Evolutionary conservation across 2,797 vertebrate species (phyloP).

Genomic region (Pempheris klunzingeri): DNA sequence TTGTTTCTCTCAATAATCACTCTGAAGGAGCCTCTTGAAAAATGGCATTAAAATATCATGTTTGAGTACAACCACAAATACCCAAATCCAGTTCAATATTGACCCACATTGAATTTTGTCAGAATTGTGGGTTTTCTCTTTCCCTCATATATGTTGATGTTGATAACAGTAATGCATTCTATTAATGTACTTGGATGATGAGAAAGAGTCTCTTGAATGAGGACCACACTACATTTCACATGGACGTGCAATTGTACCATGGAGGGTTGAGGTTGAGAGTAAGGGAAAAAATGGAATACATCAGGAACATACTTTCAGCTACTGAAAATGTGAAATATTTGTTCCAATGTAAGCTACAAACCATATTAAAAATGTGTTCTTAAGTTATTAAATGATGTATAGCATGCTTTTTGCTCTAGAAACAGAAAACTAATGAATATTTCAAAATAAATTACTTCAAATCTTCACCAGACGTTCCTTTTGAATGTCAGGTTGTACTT

Average conservation of each 20-base stretch:
- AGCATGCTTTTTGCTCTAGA: not conserved
- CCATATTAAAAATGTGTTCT: not conserved
- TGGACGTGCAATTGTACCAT: not conserved
- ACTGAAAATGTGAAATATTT: not conserved
- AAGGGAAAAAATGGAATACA: not conserved
- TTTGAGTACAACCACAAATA: slow-evolving; percentile 33
- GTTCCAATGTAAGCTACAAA: not conserved
- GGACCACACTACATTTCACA: slow-evolving; percentile 3
- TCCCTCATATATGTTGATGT: slow-evolving; percentile 16
- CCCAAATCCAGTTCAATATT: slow-evolving; percentile 10
- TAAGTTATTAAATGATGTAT: not conserved
- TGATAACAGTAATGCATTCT: slow-evolving; percentile 11
- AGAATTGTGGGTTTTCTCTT: not conserved
- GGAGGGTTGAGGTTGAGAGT: not conserved
- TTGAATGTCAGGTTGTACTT: slow-evolving; percentile 39
- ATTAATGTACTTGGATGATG: not conserved
- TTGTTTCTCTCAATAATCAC: slow-evolving; percentile 13
- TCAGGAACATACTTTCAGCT: not conserved
- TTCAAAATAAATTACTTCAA: not conserved
- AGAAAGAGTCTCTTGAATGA: slow-evolving; percentile 6
- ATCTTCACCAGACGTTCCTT: not conserved
- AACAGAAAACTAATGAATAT: not conserved
- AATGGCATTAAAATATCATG: slow-evolving; percentile 24
- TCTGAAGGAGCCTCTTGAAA: slow-evolving; percentile 17
- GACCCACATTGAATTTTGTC: slow-evolving; percentile 18